Percentiles rank a stretch among this genome's conserved stretches.
phyloP scores from a whole-genome alignment of 2,113 vertebrate genomes.

The Pseudorhombus dupliciocellatus region DNA sequence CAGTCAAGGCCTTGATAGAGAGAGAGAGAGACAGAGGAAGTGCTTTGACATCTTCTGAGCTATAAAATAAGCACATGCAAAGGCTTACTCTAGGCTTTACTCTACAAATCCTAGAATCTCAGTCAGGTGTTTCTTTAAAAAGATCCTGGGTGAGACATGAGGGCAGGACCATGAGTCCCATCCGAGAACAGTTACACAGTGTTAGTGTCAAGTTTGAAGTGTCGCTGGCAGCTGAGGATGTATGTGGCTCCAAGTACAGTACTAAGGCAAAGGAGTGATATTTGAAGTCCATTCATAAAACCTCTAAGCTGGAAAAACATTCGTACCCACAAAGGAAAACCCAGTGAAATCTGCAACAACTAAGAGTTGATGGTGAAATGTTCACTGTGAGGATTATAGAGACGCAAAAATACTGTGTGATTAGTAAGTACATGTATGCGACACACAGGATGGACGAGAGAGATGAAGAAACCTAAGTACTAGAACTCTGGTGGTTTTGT shows the following conservation, averaged over 20 bases:
- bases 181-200: constrained; percentile 1
- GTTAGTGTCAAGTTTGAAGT: constrained; percentile 4
- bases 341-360: not conserved
- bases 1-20: constrained; percentile 36
- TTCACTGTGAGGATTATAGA: not conserved
- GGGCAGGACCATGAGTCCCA: constrained; percentile 16
- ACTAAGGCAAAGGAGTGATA: constrained; percentile 55
- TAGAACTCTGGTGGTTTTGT: not conserved
- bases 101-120: constrained; percentile 16
- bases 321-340: constrained; percentile 38
- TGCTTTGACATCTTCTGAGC: constrained; percentile 1
- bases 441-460: not conserved
- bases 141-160: constrained; percentile 34
- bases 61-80: constrained; percentile 16
- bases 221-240: not conserved
- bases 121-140: constrained; percentile 17
- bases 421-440: constrained; percentile 31
- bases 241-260: constrained; percentile 37
- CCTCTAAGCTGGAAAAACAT: not conserved
- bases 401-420: constrained; percentile 12
- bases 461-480: constrained; percentile 5
- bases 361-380: not conserved
- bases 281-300: constrained; percentile 37
- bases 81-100: no score
- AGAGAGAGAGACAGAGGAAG: not conserved